Base-by-base conservation (phyloP, 1,140 invertebrate genomes). In the Diorhabda sublineata region DNA sequence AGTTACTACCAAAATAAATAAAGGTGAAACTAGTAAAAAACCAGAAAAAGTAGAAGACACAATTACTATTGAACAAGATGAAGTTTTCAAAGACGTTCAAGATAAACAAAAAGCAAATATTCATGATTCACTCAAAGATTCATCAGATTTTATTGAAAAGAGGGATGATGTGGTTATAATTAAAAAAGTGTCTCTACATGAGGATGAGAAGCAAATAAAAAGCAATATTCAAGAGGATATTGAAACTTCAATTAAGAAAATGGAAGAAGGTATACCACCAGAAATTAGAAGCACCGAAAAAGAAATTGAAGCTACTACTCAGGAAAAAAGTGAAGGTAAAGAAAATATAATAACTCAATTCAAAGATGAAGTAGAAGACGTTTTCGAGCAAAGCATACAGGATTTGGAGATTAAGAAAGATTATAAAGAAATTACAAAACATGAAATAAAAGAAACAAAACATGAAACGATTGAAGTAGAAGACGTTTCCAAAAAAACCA, bases 301-400 rank as follows among this genome's bases (percentile, higher is more conserved):
- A 52, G 47, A 52, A 2, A 52, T 52, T 8, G 2, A 52, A 4
- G 47, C 4, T 8, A 52, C 47, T 52, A 26, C 61, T 44, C 43
- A 42, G 4, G 61, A 62, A 45, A 3, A 5, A 67, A 42, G 45
- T 59, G 47, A 68, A 57, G 61, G 47, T 42, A 41, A 41, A 2
- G 52, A 64, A 68, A 56, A 62, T n/a, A 26, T 7, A 6, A 42
- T 45, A 47, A 45, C n/a, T 43, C 42, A 67, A 56, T 7, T 3
- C 4, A n/a, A n/a, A 45, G 59, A 41, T 67, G 6, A 3, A 60
- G 45, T 26, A 45, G 6, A n/a, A 1, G 58, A 59, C 8, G 11
- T 6, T 26, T 3, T 11, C 43, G 4, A 44, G 43, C 0, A 44
- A 9, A 59, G 8, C 26, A 11, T n/a, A 3, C 8, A 52, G 2